Evolutionary conservation across 1,140 invertebrate genomes (phyloP), one percentile per base, ranked within the genome.

Genomic region (Drosophila nikananu): DNA sequence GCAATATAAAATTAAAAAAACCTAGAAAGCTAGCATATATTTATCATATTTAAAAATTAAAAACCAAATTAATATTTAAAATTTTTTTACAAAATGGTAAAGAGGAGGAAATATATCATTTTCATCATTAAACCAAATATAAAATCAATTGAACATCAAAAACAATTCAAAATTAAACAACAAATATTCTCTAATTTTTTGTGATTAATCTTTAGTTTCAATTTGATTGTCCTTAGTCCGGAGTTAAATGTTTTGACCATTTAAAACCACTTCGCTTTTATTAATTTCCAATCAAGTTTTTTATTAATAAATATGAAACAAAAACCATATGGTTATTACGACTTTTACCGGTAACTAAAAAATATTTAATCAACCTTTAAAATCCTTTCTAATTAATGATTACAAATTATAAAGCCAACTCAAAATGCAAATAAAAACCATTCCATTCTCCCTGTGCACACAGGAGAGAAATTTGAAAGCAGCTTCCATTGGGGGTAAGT

Each of bases 401-500:
- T 1, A n/a, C 12, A 1, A 21, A 23, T 42, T 42, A 17, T 0
- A 9, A 42, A 7, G 5, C 23, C 46, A 30, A 15, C 15, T 35
- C 12, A 8, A 2, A 3, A 19, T 15, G 0, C 19, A n/a, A n/a
- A 8, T 2, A 23, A 23, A 3, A 23, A 2, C 19, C 8, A 5
- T 9, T 6, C 1, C 1, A 37, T 55, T 55, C 15, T 37, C 8
- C 15, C 52, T 37, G 32, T 32, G 51, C 32, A 39, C 37, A 35
- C 10, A n/a, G 5, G 25, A 61, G 23, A 52, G 66, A 27, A 17
- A 60, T 39, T 48, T 21, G 15, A 48, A 61, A 17, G 30, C 44
- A 59, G 27, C 48, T 49, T 37, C 66, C 35, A 71, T 12, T 12
- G 23, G 25, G 70, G 70, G 67, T 71, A 73, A 73, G 70, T 73